A percentile compares a stretch with the other conserved stretches of the same genome.
phyloP scores from a whole-genome alignment of 2,113 vertebrate genomes.

The Ciconia boyciana region DNA sequence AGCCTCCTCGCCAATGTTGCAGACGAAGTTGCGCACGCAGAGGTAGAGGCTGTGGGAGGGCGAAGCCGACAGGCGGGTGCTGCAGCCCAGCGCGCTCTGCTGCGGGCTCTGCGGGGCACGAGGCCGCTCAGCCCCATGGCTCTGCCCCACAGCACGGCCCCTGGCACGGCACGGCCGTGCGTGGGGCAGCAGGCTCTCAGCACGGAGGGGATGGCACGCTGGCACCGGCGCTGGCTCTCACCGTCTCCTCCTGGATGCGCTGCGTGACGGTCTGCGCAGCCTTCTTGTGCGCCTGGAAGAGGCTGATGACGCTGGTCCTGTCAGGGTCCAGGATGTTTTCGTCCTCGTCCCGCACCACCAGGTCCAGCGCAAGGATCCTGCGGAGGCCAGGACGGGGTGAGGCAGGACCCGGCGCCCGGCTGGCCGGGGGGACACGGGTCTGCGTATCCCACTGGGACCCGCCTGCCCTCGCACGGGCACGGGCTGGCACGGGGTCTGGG shows the following conservation, averaged over 20 bases:
- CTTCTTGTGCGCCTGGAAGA: conserved; percentile 50
- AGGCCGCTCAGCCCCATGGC: not conserved
- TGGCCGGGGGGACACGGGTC: accelerated
- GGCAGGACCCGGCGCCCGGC: not conserved
- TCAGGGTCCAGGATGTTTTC: conserved; percentile 64
- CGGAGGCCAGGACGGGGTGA: accelerated
- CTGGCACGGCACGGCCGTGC: accelerated
- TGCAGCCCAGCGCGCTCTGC: not conserved
- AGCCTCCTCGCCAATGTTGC: conserved; percentile 64
- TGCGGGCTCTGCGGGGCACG: not conserved
- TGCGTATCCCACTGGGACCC: accelerated
- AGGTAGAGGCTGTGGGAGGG: conserved; percentile 60
- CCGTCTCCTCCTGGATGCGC: conserved; percentile 53
- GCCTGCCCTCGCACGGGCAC: accelerated
- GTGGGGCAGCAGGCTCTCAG: not conserved
- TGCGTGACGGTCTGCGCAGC: not conserved
- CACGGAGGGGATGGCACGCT: accelerated
- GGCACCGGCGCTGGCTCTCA: not conserved
- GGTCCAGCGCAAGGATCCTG: conserved; percentile 49
- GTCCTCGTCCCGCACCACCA: conserved; percentile 57
- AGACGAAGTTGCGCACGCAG: conserved; percentile 64
- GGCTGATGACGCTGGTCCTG: conserved; percentile 60
- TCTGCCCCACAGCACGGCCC: not conserved
- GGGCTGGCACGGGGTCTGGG: not conserved
- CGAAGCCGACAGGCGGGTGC: not conserved